phyloP scores from a whole-genome alignment of 2,888 invertebrate genomes.

The Agelastica alni region DNA sequence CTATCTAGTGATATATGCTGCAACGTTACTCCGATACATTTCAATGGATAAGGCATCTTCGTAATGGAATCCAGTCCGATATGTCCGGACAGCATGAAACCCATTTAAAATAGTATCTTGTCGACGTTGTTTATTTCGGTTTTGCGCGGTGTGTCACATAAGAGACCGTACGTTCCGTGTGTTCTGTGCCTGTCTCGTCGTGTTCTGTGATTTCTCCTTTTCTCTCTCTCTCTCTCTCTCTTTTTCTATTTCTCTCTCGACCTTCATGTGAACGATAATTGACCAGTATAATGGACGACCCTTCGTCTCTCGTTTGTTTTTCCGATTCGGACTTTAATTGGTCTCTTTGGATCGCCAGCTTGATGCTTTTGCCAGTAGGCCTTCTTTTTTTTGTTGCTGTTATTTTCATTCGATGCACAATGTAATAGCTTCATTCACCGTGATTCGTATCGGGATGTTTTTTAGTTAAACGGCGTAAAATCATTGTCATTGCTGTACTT shows the following conservation, averaged over 20 bases:
- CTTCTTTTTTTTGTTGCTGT: slow-evolving; percentile 13
- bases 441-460: slow-evolving; percentile 5
- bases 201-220: not conserved
- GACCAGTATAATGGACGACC: slow-evolving; percentile 35
- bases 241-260: slow-evolving; percentile 7
- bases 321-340: slow-evolving; percentile 31
- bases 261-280: slow-evolving; percentile 32
- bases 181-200: not conserved
- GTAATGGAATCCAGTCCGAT: slow-evolving; percentile 35
- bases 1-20: slow-evolving; percentile 30
- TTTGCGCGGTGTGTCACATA: slow-evolving; percentile 28
- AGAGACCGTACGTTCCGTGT: slow-evolving; percentile 15
- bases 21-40: slow-evolving; percentile 33
- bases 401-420: slow-evolving; percentile 9
- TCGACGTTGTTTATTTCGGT: slow-evolving; percentile 35
- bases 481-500: too few relatives aligned
- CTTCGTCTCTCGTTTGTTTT: slow-evolving; percentile 30
- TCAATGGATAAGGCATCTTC: slow-evolving; percentile 34
- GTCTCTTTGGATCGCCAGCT: slow-evolving; percentile 25
- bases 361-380: slow-evolving; percentile 16
- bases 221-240: not conserved
- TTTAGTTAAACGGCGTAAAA: not conserved
- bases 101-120: slow-evolving; percentile 38
- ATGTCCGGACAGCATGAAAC: slow-evolving; percentile 35
- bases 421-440: slow-evolving; percentile 15